Base-by-base conservation (phyloP, 2,113 vertebrate genomes). In the Lamprologus speciosus region DNA sequence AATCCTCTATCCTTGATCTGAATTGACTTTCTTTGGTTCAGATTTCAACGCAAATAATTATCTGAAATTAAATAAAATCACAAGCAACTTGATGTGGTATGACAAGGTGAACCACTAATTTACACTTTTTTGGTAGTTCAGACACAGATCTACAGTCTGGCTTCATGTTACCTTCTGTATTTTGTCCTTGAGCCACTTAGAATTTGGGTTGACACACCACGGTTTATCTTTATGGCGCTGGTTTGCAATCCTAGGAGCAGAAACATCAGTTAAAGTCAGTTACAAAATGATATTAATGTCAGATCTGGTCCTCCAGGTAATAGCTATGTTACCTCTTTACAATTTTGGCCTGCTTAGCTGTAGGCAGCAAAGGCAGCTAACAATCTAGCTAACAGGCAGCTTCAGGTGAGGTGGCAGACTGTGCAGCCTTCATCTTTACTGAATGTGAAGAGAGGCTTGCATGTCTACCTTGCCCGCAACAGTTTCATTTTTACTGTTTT, bases 41-140 rank as follows among this genome's bases (percentile, higher is more conserved):
- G 60, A 65, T 37, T 65, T 37, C 60, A n/a, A 35, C 0, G 1
- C 9, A 65, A 37, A 65, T 65, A 37, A 65, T 65, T n/a, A 63
- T 33, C 58, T 63, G 4, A 0, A 63, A 19, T 63, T 40, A 68
- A 68, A 40, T 68, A 40, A 40, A 40, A 37, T 40, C 63, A 68
- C n/a, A 40, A 68, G 11, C 19, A 0, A 14, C 1, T 40, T 4
- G 0, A 45, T 2, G 8, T 26, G 3, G 12, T 42, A 42, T 42
- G 35, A 42, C 8, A 23, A 16, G 65, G n/a, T 70, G 65, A 75
- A 47, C 70, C 70, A 75, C 23, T 28, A 75, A 75, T 47, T 75
- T 1, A 19, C 42, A 26, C 13, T 16, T 7, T 5, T 47, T 28
- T 4, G 23, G 23, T 28, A 28, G 42, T 28, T 75, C 68, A 19